Conservation (phyloP, 2,888 invertebrate species). For the Coleophora deauratella region DNA sequence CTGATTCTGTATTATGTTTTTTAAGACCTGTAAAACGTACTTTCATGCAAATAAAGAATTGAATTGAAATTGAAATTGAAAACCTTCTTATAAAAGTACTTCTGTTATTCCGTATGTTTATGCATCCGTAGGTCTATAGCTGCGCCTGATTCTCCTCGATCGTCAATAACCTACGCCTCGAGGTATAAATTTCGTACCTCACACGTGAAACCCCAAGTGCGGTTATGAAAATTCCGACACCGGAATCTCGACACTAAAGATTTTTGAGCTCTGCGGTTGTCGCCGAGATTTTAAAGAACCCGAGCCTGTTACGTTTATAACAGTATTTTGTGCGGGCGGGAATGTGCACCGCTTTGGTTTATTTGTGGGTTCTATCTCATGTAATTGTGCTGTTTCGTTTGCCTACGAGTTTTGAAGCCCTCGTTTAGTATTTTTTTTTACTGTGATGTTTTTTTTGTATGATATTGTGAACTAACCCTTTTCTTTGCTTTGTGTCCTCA, state of each 20-base stretch:
- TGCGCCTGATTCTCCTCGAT: slow-evolving; percentile 17
- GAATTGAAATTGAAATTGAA: too few species aligned
- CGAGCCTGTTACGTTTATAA: slow-evolving; percentile 65
- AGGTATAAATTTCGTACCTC: slow-evolving; percentile 56
- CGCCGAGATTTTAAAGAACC: slow-evolving; percentile 64
- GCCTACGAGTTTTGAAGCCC: slow-evolving; percentile 66
- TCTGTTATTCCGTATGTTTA: too few species aligned
- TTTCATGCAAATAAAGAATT: too few species aligned
- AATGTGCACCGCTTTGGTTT: slow-evolving; percentile 68
- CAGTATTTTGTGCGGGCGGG: slow-evolving; percentile 67
- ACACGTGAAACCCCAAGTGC: slow-evolving; percentile 52
- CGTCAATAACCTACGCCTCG: slow-evolving; percentile 33
- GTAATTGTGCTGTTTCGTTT: slow-evolving; percentile 70
- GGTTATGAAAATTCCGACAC: slow-evolving; percentile 70
- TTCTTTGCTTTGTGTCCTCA: slow-evolving; percentile 29
- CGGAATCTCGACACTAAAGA: slow-evolving; percentile 65
- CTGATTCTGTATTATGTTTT: too few species aligned
- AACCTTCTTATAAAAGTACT: too few species aligned
- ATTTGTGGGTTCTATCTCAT: slow-evolving; percentile 66
- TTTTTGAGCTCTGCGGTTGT: slow-evolving; percentile 66
- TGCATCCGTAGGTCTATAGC: too few species aligned
- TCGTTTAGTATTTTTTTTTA: slow-evolving; percentile 62
- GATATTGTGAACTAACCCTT: slow-evolving; percentile 27
- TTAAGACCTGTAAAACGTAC: too few species aligned
- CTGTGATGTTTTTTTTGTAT: slow-evolving; percentile 51